Conservation (phyloP, 2,113 vertebrate genomes). For the Bubo blakistoni region DNA sequence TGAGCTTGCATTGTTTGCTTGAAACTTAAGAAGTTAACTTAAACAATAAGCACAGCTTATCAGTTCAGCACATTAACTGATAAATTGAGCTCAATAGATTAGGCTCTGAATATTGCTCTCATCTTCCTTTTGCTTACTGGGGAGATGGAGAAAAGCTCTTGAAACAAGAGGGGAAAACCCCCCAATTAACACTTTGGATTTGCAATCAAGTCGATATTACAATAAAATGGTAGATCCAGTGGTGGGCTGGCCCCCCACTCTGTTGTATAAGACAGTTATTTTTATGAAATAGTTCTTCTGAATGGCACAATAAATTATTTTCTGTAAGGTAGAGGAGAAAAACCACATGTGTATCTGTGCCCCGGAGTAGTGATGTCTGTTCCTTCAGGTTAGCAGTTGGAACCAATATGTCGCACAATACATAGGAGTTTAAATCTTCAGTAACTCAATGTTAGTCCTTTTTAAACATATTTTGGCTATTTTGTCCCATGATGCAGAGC, state of each 20-base stretch:
- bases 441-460: not conserved
- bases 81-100: not conserved
- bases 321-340: not conserved
- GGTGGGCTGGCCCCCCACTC: not conserved
- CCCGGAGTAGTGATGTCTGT: not conserved
- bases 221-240: not conserved
- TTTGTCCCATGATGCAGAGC: not conserved
- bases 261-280: not conserved
- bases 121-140: not conserved
- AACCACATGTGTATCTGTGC: rapidly evolving
- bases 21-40: not conserved
- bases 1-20: not conserved
- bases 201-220: not conserved
- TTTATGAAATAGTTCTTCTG: not conserved
- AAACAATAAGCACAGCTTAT: not conserved
- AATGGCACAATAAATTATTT: not conserved
- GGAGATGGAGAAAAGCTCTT: not conserved
- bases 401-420: not conserved
- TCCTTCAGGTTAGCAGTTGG: not conserved
- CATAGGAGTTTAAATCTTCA: not conserved
- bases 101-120: not conserved
- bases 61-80: not conserved
- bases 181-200: not conserved
- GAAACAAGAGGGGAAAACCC: not conserved
- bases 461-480: not conserved